A percentile compares a stretch with the other conserved stretches of the same genome.
phyloP scores from a whole-genome alignment of 2,888 invertebrate genomes.

The Chironomus tentans region DNA sequence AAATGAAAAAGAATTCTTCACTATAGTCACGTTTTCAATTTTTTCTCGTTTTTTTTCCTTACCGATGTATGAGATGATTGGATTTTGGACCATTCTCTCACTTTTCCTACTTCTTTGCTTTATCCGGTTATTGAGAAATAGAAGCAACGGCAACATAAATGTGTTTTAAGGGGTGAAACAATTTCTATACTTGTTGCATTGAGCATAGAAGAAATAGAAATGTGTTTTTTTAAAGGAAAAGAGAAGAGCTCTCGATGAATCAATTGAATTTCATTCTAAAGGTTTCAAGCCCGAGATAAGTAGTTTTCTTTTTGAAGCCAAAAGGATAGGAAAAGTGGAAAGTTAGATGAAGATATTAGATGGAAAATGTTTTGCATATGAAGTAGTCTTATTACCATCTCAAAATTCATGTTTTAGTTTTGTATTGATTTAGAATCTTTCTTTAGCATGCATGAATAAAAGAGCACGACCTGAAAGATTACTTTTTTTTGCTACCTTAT shows the following conservation, averaged over 20 bases:
- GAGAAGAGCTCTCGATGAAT: neutral
- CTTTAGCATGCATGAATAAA: neutral
- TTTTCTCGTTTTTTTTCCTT: neutral
- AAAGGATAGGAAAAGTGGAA: no score
- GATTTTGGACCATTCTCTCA: constrained; percentile 18
- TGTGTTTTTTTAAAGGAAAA: neutral
- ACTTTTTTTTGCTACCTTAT: neutral
- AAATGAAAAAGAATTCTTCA: neutral
- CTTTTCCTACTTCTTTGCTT: constrained; percentile 5
- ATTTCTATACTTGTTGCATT: no score
- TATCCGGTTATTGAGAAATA: neutral
- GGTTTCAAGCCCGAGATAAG: neutral
- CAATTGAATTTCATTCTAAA: neutral
- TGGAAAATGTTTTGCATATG: neutral
- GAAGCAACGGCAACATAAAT: neutral
- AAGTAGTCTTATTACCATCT: neutral
- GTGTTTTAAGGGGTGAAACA: no score
- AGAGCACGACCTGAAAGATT: neutral
- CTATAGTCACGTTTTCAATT: constrained; percentile 25
- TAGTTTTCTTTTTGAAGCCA: neutral
- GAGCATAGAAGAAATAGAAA: no score
- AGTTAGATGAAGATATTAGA: neutral
- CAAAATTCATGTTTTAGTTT: neutral
- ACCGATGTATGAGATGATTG: constrained; percentile 21
- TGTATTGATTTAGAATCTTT: neutral